A percentile compares a stretch with the other conserved stretches of the same genome.
These are phyloP conservation scores for Antheraea yamamai DNA, from an alignment of 2,888 invertebrate genomes.

Conservation along the genomic window DNA sequence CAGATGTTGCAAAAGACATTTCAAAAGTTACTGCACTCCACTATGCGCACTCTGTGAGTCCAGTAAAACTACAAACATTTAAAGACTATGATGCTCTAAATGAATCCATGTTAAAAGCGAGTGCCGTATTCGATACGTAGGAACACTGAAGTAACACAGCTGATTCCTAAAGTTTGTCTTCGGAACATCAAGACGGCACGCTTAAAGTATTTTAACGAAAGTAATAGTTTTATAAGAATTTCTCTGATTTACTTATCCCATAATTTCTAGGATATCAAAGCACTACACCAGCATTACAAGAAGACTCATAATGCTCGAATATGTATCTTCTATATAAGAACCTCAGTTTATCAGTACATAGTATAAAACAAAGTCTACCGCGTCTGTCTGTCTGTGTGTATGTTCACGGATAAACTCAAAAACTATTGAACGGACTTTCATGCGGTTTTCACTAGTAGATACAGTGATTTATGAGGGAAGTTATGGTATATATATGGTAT, in stretches of 20 bases:
- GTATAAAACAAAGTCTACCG: too few species aligned
- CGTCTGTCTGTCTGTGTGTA: too few species aligned
- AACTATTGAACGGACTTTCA: too few species aligned
- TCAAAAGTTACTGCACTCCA: conserved; percentile 51
- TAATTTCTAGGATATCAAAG: neutral
- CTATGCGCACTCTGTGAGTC: conserved; percentile 40
- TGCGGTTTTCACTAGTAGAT: too few species aligned
- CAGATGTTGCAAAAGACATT: conserved; percentile 60
- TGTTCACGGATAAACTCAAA: too few species aligned
- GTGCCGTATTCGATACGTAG: conserved; percentile 14
- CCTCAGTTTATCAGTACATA: too few species aligned
- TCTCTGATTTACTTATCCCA: neutral
- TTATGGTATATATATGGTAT: too few species aligned
- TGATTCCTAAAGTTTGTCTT: conserved; percentile 19
- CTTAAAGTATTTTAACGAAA: neutral
- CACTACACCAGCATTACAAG: too few species aligned
- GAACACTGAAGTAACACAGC: conserved; percentile 8
- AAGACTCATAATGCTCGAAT: too few species aligned
- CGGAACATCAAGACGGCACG: neutral
- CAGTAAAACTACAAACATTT: conserved; percentile 46
- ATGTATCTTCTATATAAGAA: too few species aligned
- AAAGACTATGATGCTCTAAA: conserved; percentile 41
- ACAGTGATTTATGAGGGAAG: too few species aligned
- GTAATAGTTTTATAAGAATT: neutral
- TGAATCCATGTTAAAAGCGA: conserved; percentile 17